Conservation (phyloP, 2,113 vertebrate species). For the Gambusia affinis region DNA sequence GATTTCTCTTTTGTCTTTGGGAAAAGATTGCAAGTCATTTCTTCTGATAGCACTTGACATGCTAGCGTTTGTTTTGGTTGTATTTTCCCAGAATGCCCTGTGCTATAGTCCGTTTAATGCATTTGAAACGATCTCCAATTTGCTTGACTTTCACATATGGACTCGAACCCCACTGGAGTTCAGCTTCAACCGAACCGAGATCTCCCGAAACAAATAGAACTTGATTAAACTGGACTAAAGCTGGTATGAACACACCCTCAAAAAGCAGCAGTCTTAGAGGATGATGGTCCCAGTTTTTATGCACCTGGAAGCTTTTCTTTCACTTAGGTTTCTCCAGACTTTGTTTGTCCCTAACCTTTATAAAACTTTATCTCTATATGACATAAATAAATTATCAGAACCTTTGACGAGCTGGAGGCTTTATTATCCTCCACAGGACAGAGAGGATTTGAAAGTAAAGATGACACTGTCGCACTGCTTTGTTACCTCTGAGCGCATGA, state of each 20-base stretch:
- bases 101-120: no score
- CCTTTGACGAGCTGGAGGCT: conserved; percentile 15
- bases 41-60: no score
- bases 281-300: neutral
- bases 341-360: conserved; percentile 20
- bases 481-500: conserved; percentile 32
- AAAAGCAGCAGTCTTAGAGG: neutral
- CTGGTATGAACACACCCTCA: neutral
- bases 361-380: conserved; percentile 45
- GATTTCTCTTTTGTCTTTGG: no score
- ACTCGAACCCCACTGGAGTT: no score
- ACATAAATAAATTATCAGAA: conserved; percentile 61
- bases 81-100: no score
- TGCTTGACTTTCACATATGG: no score
- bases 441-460: conserved; percentile 41
- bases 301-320: conserved; percentile 11
- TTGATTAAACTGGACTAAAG: no score
- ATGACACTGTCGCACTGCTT: conserved; percentile 16
- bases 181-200: no score
- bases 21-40: no score
- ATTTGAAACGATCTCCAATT: no score
- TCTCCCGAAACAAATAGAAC: no score
- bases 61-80: no score
- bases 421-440: conserved; percentile 33
- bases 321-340: conserved; percentile 4